phyloP scores from a whole-genome alignment of 1,140 invertebrate species.

The Octopus sinensis region DNA sequence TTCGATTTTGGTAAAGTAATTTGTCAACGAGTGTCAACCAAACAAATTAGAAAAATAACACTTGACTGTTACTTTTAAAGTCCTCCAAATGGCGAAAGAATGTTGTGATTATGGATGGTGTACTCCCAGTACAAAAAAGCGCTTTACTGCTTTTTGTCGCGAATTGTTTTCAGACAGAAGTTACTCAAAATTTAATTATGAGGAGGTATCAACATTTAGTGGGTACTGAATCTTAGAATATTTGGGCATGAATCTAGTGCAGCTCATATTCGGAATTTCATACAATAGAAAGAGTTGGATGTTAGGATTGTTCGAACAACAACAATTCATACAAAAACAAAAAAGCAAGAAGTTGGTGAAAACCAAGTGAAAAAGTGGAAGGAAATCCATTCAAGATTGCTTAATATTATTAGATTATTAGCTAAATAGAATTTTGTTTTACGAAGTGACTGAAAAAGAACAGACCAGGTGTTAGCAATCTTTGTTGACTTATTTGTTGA shows the following conservation, averaged over 20 bases:
- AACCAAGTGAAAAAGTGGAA: conserved; percentile 4
- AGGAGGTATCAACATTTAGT: neutral
- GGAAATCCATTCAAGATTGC: conserved; percentile 4
- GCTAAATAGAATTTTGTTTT: conserved; percentile 5
- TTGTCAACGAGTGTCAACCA: neutral
- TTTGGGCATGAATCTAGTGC: conserved; percentile 7
- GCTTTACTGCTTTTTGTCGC: conserved; percentile 4
- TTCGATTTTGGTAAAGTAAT: conserved; percentile 4
- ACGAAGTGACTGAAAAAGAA: conserved; percentile 3
- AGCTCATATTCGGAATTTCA: conserved; percentile 4
- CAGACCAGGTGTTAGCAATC: no score
- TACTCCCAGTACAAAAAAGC: neutral
- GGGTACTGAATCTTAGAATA: conserved; percentile 4
- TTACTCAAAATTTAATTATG: conserved; percentile 2
- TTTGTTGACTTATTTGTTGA: neutral
- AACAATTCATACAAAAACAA: neutral
- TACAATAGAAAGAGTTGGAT: conserved; percentile 4
- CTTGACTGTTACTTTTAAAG: neutral
- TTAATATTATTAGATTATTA: conserved; percentile 5
- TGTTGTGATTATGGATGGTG: conserved; percentile 3
- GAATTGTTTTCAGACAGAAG: conserved; percentile 4
- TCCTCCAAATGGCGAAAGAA: conserved; percentile 1
- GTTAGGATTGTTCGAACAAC: neutral
- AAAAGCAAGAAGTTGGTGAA: conserved; percentile 4
- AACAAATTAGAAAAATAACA: conserved; percentile 5